These are phyloP conservation scores for Brachyopa scutellaris DNA, from an alignment of 2,888 invertebrate species.

Conservation along the genomic window DNA sequence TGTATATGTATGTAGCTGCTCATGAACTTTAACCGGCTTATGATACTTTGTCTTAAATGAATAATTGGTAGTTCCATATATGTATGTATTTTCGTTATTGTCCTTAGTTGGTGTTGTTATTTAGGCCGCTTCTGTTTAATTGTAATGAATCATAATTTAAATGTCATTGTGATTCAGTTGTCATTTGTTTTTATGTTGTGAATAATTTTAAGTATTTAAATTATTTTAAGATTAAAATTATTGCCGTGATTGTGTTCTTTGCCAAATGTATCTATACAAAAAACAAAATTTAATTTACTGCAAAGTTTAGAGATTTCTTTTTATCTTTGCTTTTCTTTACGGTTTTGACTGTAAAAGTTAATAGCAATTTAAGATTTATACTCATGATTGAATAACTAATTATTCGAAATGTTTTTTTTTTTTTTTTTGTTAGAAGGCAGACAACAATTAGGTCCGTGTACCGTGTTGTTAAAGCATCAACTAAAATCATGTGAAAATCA, in stretches of 20 bases:
- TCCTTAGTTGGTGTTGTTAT: neutral
- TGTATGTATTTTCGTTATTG: neutral
- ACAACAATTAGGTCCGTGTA: too few species aligned
- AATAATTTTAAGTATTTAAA: too few species aligned
- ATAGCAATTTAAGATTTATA: neutral
- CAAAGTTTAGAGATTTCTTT: neutral
- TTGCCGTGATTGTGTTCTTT: neutral
- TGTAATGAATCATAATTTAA: neutral
- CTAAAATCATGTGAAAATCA: neutral
- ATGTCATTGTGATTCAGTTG: neutral
- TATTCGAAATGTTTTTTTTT: neutral
- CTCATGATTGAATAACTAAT: neutral
- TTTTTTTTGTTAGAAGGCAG: too few species aligned
- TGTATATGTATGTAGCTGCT: too few species aligned
- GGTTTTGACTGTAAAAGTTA: neutral
- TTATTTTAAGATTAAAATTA: neutral
- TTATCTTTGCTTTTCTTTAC: neutral
- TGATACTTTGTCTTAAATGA: too few species aligned
- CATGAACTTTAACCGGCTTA: too few species aligned
- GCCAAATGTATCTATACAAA: slow-evolving; percentile 7
- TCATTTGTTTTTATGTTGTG: too few species aligned
- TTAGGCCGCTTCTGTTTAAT: neutral
- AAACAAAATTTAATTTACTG: neutral
- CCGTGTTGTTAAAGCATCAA: neutral
- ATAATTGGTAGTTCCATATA: neutral